Conservation (phyloP, 37 sponge, comb jelly and placozoan genomes). For the Beroe ovata region DNA sequence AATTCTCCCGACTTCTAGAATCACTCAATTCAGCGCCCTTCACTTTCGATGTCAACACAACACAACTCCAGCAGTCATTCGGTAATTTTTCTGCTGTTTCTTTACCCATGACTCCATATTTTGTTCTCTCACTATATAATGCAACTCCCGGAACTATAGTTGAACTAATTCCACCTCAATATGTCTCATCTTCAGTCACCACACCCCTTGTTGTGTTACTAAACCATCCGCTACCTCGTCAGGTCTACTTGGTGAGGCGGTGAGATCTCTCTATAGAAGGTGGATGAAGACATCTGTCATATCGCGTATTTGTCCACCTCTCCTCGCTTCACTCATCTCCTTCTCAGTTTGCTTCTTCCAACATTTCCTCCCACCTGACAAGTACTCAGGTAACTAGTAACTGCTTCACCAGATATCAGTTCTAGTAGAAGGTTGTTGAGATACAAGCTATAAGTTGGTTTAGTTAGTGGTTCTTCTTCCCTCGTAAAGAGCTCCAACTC, state of each 20-base stretch:
- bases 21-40: conserved; percentile 54
- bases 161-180: no score
- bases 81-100: no score
- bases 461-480: no score
- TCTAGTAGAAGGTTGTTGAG: not conserved
- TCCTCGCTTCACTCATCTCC: conserved; percentile 30
- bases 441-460: not conserved
- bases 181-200: no score
- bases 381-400: conserved; percentile 14
- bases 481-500: no score
- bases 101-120: no score
- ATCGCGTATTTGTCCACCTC: not conserved
- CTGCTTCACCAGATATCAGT: not conserved
- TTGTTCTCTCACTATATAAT: no score
- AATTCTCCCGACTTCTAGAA: conserved; percentile 5
- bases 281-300: conserved; percentile 55
- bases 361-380: conserved; percentile 30
- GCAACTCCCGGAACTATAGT: no score
- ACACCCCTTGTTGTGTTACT: no score
- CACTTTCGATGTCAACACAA: conserved; percentile 57
- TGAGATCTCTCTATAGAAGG: conserved; percentile 32
- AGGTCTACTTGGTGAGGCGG: conserved; percentile 29
- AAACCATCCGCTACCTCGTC: not conserved
- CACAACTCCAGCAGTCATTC: conserved; percentile 9
- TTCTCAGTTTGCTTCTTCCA: conserved; percentile 38